phyloP scores from a whole-genome alignment of 1,140 invertebrate genomes.

The Berghia stephanieae region DNA sequence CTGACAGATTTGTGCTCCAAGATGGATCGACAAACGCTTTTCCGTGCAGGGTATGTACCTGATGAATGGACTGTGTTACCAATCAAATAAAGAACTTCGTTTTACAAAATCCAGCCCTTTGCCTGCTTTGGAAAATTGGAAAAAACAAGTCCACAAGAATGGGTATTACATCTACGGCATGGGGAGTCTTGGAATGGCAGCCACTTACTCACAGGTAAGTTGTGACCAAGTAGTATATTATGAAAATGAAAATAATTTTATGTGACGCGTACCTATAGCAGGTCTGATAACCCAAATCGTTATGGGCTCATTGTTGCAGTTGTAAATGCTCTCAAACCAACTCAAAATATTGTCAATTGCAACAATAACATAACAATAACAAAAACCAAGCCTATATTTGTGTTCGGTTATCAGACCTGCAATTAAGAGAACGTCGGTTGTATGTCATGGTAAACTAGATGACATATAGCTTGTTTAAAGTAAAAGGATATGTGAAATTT shows the following conservation, averaged over 20 bases:
- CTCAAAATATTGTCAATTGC: too few relatives aligned
- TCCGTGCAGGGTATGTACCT: constrained; percentile 38
- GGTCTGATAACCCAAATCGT: too few relatives aligned
- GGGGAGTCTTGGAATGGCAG: constrained; percentile 43
- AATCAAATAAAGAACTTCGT: constrained; percentile 33
- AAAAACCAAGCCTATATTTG: too few relatives aligned
- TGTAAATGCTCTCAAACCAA: too few relatives aligned
- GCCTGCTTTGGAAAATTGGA: constrained; percentile 38
- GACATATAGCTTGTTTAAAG: too few relatives aligned
- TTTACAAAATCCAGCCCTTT: constrained; percentile 38
- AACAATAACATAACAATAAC: too few relatives aligned
- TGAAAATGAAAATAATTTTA: neutral
- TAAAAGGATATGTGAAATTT: too few relatives aligned
- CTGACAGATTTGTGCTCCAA: constrained; percentile 52
- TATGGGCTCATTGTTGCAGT: too few relatives aligned
- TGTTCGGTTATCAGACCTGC: too few relatives aligned
- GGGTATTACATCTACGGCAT: constrained; percentile 46
- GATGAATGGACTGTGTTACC: constrained; percentile 50
- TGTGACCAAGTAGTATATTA: neutral
- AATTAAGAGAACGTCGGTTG: too few relatives aligned
- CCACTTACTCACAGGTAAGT: constrained; percentile 46
- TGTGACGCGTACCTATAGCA: neutral
- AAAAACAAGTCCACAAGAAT: constrained; percentile 40
- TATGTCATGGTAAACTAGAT: too few relatives aligned
- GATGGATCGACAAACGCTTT: constrained; percentile 44